Conservation (phyloP, 2,888 invertebrate genomes). For the Euzophera pinguis region DNA sequence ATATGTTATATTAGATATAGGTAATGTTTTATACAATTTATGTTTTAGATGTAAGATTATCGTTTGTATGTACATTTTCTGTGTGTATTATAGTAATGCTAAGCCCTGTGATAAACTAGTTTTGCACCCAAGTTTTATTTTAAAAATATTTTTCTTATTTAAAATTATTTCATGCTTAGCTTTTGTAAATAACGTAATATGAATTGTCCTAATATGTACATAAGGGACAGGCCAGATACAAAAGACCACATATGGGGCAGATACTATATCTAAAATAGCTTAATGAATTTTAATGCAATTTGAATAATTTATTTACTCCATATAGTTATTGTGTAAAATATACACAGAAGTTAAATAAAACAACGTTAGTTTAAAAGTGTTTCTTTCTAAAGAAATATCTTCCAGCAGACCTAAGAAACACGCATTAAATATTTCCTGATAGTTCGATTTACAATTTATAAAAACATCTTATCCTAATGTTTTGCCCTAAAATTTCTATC, state of each 20-base stretch:
- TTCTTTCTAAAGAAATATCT: no score
- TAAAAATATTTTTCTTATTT: background rate
- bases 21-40: slow-evolving; percentile 20
- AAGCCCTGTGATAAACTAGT: slow-evolving; percentile 59
- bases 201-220: slow-evolving; percentile 26
- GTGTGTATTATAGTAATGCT: slow-evolving; percentile 44
- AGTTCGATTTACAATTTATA: no score
- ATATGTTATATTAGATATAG: background rate
- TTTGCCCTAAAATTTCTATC: no score
- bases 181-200: slow-evolving; percentile 22
- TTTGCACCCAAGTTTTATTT: slow-evolving; percentile 48
- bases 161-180: slow-evolving; percentile 17
- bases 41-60: slow-evolving; percentile 28
- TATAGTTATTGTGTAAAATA: no score
- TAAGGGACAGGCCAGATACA: slow-evolving; percentile 5
- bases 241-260: background rate
- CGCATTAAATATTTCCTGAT: no score
- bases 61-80: slow-evolving; percentile 43
- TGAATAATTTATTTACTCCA: no score
- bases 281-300: background rate
- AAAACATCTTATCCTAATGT: no score
- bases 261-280: background rate
- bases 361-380: no score
- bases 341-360: no score
- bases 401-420: no score